Percentiles rank a stretch among this genome's conserved stretches.
Conservation (phyloP, 1,140 invertebrate species). For the Agrypnia vestita region DNA sequence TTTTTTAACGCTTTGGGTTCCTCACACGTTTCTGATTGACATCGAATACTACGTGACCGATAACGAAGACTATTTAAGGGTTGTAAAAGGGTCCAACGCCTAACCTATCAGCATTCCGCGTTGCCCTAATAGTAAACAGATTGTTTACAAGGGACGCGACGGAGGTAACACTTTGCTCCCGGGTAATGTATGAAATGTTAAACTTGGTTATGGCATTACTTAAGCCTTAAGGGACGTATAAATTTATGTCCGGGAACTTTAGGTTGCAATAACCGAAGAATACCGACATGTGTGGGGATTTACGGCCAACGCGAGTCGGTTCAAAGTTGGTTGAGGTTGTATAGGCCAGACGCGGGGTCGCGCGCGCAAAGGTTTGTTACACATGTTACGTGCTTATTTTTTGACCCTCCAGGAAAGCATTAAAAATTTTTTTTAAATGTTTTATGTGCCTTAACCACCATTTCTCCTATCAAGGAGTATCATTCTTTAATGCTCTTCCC, state of each 20-base stretch:
- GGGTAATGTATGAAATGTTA: conserved; percentile 35
- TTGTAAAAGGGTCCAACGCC: neutral
- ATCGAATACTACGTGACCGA: neutral
- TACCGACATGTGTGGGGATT: conserved; percentile 4
- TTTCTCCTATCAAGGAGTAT: too few species aligned
- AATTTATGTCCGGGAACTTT: conserved; percentile 8
- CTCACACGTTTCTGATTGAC: too few species aligned
- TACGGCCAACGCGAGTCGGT: neutral
- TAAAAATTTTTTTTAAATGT: too few species aligned
- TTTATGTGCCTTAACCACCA: too few species aligned
- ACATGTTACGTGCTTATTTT: too few species aligned
- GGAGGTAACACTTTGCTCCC: conserved; percentile 13
- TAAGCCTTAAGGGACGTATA: conserved; percentile 19
- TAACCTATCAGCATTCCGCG: neutral
- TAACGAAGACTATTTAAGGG: neutral
- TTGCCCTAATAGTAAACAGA: neutral
- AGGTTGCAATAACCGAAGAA: conserved; percentile 14
- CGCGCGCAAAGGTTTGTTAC: too few species aligned
- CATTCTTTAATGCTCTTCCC: too few species aligned
- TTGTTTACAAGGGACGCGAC: conserved; percentile 20
- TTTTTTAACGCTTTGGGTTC: too few species aligned
- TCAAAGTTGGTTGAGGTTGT: too few species aligned
- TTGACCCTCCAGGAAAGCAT: too few species aligned
- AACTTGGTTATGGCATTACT: conserved; percentile 34
- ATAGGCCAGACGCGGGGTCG: too few species aligned